Evolutionary conservation across 2,888 invertebrate genomes (phyloP).

Genomic region (Stratiomys singularior): DNA sequence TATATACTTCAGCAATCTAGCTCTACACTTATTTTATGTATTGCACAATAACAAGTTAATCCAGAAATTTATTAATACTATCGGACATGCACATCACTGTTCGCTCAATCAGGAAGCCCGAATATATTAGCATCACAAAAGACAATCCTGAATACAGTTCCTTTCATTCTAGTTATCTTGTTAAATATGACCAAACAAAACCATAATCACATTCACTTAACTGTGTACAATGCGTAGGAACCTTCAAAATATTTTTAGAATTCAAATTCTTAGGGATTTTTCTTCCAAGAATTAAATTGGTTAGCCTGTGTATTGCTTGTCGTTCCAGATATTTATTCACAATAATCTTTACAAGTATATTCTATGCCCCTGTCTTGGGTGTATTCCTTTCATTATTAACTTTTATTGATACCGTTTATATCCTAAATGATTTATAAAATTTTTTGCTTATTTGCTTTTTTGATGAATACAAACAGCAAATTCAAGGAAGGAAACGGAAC

Average conservation of each 20-base stretch:
- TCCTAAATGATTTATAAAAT: not conserved
- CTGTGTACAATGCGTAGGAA: too few species aligned
- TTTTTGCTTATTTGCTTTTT: not conserved
- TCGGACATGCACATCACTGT: too few species aligned
- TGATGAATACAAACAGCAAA: not conserved
- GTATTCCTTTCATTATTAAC: not conserved
- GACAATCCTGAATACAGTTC: not conserved
- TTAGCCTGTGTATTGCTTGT: not conserved
- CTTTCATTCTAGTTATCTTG: too few species aligned
- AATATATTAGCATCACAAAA: not conserved
- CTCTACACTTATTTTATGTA: too few species aligned
- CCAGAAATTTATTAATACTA: too few species aligned
- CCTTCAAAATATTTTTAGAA: too few species aligned
- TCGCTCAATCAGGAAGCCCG: not conserved
- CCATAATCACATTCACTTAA: too few species aligned
- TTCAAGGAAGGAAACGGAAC: slow-evolving; percentile 15
- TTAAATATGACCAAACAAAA: too few species aligned
- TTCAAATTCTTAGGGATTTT: too few species aligned
- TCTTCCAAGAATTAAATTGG: not conserved
- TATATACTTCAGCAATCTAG: too few species aligned
- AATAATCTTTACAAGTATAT: not conserved
- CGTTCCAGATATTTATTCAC: not conserved
- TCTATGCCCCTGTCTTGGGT: not conserved
- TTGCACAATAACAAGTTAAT: too few species aligned
- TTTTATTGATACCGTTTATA: not conserved